phyloP scores from a whole-genome alignment of 2,888 invertebrate genomes.

The Hipparchia sbordonii region DNA sequence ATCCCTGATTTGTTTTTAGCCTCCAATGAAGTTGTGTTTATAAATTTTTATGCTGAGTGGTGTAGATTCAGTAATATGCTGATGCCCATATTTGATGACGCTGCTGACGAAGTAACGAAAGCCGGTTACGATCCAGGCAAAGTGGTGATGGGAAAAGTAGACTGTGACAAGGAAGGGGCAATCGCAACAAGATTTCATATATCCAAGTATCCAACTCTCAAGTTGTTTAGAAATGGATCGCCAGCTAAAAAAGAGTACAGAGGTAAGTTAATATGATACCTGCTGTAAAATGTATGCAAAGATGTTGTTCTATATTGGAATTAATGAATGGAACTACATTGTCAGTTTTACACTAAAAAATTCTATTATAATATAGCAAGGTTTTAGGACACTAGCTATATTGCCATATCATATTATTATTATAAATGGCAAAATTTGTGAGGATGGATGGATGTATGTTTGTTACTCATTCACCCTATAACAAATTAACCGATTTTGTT shows the following conservation, averaged over 20 bases:
- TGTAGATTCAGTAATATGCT: constrained; percentile 99
- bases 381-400: too few relatives aligned
- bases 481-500: too few relatives aligned
- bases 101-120: constrained; percentile 91
- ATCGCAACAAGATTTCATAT: constrained; percentile 97
- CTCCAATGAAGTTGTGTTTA: constrained; percentile 97
- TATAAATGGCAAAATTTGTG: too few relatives aligned
- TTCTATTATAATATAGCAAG: too few relatives aligned
- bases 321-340: too few relatives aligned
- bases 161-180: constrained; percentile 96
- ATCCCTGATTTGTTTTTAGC: constrained; percentile 84
- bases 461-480: too few relatives aligned
- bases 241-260: constrained; percentile 95
- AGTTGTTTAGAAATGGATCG: constrained; percentile 95
- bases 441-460: too few relatives aligned
- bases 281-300: not conserved
- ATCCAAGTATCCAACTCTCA: constrained; percentile 98
- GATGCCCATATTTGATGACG: constrained; percentile 98
- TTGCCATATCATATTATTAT: too few relatives aligned
- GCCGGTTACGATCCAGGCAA: constrained; percentile 91
- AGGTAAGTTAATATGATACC: constrained; percentile 68
- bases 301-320: too few relatives aligned
- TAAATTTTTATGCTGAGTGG: constrained; percentile 99
- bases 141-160: constrained; percentile 97
- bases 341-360: too few relatives aligned